Evolutionary conservation across 2,113 vertebrate species (phyloP).

Genomic region (Syngnathus typhle): DNA sequence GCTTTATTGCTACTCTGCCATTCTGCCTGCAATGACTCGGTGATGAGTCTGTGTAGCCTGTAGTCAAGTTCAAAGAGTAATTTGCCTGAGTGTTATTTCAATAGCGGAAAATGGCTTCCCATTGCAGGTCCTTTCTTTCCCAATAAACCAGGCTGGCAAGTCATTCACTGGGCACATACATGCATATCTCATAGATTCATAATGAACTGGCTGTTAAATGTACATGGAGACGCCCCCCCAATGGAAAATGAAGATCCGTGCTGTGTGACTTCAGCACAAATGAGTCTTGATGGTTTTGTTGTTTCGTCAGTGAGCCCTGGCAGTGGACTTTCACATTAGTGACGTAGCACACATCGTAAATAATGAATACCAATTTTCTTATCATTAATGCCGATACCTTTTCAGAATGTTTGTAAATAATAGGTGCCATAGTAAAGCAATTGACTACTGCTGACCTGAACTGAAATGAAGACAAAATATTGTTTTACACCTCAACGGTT

Average conservation of each 20-base stretch:
- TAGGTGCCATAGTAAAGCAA: not conserved
- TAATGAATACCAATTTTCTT: not conserved
- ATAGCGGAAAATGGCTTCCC: constrained; percentile 49
- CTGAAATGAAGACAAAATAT: not conserved
- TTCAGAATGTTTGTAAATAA: not conserved
- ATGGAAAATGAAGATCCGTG: constrained; percentile 1
- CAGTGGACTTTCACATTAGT: not conserved
- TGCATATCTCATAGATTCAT: constrained; percentile 18
- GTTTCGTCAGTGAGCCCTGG: not conserved
- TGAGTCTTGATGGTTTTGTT: constrained; percentile 3
- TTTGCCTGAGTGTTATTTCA: constrained; percentile 57
- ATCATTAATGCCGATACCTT: not conserved
- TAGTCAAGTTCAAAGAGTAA: constrained; percentile 59
- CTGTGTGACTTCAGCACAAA: constrained; percentile 5
- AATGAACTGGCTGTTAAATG: constrained; percentile 34
- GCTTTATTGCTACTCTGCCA: constrained; percentile 56
- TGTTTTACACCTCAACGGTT: too few relatives aligned
- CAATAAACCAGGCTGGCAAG: constrained; percentile 28
- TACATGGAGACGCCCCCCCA: constrained; percentile 6
- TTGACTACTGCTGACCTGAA: not conserved
- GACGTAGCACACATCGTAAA: not conserved
- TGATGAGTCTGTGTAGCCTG: constrained; percentile 56
- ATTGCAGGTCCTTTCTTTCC: constrained; percentile 32
- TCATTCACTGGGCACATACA: constrained; percentile 15
- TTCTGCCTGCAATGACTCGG: constrained; percentile 51